Evolutionary conservation across 2,113 vertebrate species (phyloP).

Genomic region (Microtus ochrogaster): DNA sequence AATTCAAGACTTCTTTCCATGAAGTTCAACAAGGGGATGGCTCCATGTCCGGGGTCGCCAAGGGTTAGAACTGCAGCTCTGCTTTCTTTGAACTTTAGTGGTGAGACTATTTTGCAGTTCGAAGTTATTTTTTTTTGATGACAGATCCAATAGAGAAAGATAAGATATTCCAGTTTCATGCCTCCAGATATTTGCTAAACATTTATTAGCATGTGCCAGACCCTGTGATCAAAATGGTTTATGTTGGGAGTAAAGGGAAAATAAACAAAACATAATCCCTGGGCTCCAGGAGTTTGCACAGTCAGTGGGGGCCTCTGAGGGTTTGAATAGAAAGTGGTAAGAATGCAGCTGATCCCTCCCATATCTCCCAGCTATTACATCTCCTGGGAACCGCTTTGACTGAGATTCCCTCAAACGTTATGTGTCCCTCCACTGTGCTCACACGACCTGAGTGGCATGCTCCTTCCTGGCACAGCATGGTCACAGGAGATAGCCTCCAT

Average conservation of each 20-base stretch:
- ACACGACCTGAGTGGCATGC: not conserved
- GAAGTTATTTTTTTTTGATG: not conserved
- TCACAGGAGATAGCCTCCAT: not conserved
- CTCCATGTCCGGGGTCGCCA: not conserved
- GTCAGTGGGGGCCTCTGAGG: not conserved
- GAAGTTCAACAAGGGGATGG: not conserved
- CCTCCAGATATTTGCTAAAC: conserved; percentile 18
- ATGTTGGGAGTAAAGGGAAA: not conserved
- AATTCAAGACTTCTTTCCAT: not conserved
- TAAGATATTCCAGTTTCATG: not conserved
- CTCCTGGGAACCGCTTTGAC: not conserved
- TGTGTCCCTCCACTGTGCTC: not conserved
- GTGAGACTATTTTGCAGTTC: not conserved
- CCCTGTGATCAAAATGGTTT: not conserved
- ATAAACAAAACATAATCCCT: not conserved
- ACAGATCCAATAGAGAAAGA: not conserved
- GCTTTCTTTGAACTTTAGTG: not conserved
- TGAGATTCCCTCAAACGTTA: not conserved
- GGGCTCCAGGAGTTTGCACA: not conserved
- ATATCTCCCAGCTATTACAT: not conserved
- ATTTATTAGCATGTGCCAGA: not conserved
- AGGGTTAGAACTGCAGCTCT: not conserved
- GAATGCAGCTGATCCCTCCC: not conserved
- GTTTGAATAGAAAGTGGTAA: not conserved
- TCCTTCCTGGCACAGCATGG: not conserved